Base-by-base conservation (phyloP, 2,888 invertebrate genomes). In the Caenorhabditis parvicauda region DNA sequence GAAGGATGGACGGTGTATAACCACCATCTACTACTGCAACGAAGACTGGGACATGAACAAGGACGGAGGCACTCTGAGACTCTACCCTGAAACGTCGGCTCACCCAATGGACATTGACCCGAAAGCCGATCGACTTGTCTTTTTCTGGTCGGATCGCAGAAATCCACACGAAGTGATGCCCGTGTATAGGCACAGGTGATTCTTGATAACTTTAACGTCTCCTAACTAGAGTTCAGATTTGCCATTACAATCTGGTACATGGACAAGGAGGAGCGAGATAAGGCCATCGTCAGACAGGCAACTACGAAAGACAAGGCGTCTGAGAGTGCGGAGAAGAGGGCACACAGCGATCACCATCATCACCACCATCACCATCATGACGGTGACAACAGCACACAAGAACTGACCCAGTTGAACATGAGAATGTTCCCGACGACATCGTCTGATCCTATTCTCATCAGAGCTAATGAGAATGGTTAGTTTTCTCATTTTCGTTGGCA, bases 91-190 rank as follows among this genome's bases (percentile, higher is more conserved):
- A 82, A 90, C 90, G 27, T 87, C 87, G 83, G 87, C 87, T 35
- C 88, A 90, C 72, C 87, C 88, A 79, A 90, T 88, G 43, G 89
- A 92, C 80, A 91, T 96, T 76, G 92, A 90, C 81, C 95, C 95
- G 0, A 85, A 89, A 51, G 93, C 94, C 83, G 94, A 96, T 83
- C 85, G 94, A 58, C 87, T 95, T 82, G 85, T 95, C 75, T 93
- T 94, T 84, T 96, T 96, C 86, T 96, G 95, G 95, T 95, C 95
- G 0, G 95, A 95, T 80, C 86, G 90, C 74, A 86, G 95, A 71
- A 95, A 94, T 84, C 95, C 95, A 0, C 95, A 95, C 81, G 95
- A 95, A 85, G 95, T 96, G 1, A 90, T 92, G 82, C 93, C 94
- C 1, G 89, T 94, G 0, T 90, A 86, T 81, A 87, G 88, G 79